Conservation (phyloP, 1,140 invertebrate species). For the Aphelenchoides besseyi region DNA sequence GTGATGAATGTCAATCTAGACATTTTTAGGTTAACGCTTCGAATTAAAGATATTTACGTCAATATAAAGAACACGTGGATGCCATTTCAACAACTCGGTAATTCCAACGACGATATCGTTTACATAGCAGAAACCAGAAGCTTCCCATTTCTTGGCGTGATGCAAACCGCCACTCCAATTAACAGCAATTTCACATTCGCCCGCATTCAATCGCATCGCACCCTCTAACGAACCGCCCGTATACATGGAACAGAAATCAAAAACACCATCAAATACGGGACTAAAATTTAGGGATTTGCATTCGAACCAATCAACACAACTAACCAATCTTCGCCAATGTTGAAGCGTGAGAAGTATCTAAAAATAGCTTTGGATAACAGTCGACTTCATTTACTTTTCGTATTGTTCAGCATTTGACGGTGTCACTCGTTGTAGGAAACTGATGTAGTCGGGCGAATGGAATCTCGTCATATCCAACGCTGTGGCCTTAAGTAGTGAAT, state of each 20-base stretch:
- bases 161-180: conserved; percentile 99
- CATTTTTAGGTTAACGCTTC: background rate
- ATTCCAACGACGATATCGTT: conserved; percentile 97
- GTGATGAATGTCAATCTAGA: conserved; percentile 95
- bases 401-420: conserved; percentile 91
- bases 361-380: no score
- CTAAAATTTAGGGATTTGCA: no score
- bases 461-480: conserved; percentile 95
- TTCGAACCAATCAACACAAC: background rate
- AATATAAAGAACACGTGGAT: conserved; percentile 82
- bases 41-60: conserved; percentile 66
- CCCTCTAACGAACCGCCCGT: conserved; percentile 83
- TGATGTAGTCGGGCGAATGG: conserved; percentile 94
- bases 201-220: conserved; percentile 86
- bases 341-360: conserved; percentile 85
- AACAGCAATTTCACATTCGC: conserved; percentile 85
- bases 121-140: conserved; percentile 93
- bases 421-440: conserved; percentile 89
- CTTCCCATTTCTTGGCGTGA: conserved; percentile 99
- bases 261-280: conserved; percentile 95
- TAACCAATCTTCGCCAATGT: conserved; percentile 94
- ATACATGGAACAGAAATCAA: conserved; percentile 97
- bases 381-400: no score
- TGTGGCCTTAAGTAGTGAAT: conserved; percentile 87
- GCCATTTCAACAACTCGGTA: conserved; percentile 78